Evolutionary conservation across 1,140 invertebrate genomes (phyloP), one percentile per base, ranked within the genome.

Genomic region (Halotydeus destructor): DNA sequence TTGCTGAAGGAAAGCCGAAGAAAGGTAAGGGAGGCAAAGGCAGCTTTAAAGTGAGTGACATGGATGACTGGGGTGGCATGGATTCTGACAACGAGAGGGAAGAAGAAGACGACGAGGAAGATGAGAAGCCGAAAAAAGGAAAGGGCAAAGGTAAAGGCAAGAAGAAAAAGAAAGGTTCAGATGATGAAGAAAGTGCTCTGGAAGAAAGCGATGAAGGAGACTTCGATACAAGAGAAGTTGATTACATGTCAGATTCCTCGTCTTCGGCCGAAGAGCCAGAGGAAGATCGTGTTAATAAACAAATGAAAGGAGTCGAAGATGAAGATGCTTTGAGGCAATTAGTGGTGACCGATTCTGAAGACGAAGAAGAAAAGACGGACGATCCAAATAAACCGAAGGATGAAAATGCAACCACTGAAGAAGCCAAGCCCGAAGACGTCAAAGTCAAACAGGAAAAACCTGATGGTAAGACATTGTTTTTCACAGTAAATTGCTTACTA

Each of bases 201-300:
- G 86, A 96, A 60, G 88, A 96, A 59, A 91, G 84, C 54, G 86
- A 93, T 63, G 86, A 93, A 60, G 86, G 86, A 0, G 86, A 94
- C 60, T 83, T 81, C 55, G 88, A 96, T 65, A 85, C 85, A 1
- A 61, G 78, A 46, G 86, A 96, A 65, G 59, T 69, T 6, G 67
- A 69, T 51, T 69, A 69, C 49, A 68, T 68, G 44, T 60, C 66
- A 8, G 53, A 82, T 53, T 81, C 78, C 3, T 78, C 76, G 14
- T 34, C 9, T 11, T 45, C 44, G 8, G 48, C 47, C 36, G 49
- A 79, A 77, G 61, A 69, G 66, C 24, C 76, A 75, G 60, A 63
- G n/a, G 48, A 72, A 67, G 50, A 78, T 72, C 53, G 73, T 72
- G 60, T 68, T 70, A 59, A 65, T 33, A 55, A 62, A 38, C 59